Percentiles rank a stretch among this genome's conserved stretches.
These are phyloP conservation scores for Trilocha varians DNA, from an alignment of 2,888 invertebrate genomes.

Conservation along the genomic window DNA sequence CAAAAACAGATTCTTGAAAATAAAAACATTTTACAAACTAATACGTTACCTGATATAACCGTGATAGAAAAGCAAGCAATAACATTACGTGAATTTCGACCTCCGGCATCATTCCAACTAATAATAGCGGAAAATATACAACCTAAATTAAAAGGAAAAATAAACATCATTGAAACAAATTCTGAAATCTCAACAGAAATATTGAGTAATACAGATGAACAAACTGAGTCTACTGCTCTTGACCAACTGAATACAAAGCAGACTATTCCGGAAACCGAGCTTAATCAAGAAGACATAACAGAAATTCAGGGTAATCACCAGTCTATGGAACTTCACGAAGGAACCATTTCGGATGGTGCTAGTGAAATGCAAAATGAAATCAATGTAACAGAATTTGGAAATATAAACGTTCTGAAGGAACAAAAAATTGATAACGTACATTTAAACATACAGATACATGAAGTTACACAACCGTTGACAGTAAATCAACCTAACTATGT, in stretches of 20 bases:
- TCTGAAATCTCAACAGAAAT: neutral
- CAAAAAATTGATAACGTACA: neutral
- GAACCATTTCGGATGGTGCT: too few species aligned
- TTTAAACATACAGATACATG: neutral
- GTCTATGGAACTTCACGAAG: too few species aligned
- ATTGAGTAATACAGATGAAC: slow-evolving; percentile 13
- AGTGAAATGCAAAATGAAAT: too few species aligned
- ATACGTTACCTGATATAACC: slow-evolving; percentile 6
- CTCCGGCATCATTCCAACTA: slow-evolving; percentile 24
- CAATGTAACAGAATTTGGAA: neutral
- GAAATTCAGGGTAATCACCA: neutral
- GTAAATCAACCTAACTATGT: neutral
- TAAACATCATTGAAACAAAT: slow-evolving; percentile 26
- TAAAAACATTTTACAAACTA: neutral
- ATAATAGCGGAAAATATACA: slow-evolving; percentile 29
- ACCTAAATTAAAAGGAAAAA: slow-evolving; percentile 27
- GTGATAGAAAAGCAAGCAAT: slow-evolving; percentile 25
- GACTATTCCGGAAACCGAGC: neutral
- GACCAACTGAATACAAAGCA: neutral
- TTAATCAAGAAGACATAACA: slow-evolving; percentile 1
- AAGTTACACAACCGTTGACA: neutral
- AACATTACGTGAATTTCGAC: slow-evolving; percentile 22
- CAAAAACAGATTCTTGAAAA: neutral
- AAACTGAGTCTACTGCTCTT: slow-evolving; percentile 1
- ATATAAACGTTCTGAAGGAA: neutral